A percentile compares a stretch with the other conserved stretches of the same genome.
Conservation (phyloP, 1,140 invertebrate genomes). For the Sycophaga agraensis region DNA sequence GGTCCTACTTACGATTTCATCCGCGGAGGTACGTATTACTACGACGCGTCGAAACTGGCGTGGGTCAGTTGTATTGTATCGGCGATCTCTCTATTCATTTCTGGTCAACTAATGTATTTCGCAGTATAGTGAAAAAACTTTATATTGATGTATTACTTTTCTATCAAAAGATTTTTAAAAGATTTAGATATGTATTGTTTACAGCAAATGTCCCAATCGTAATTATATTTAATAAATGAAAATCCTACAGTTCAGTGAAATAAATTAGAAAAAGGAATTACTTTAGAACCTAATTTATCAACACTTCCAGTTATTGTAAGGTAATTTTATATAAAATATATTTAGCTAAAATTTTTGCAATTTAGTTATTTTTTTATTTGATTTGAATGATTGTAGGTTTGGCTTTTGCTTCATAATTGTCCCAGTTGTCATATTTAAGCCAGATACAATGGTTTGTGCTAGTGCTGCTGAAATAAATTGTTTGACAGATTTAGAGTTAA, state of each 20-base stretch:
- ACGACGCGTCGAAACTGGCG: no score
- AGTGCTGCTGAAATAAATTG: slow-evolving; percentile 78
- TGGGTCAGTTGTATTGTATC: no score
- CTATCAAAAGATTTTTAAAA: no score
- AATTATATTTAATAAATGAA: slow-evolving; percentile 62
- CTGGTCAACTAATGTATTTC: no score
- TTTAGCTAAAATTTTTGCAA: no score
- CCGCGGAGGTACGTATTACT: no score
- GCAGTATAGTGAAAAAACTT: no score
- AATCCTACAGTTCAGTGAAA: slow-evolving; percentile 90
- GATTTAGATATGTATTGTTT: background rate
- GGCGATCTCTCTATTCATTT: no score
- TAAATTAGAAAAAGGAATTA: slow-evolving; percentile 60
- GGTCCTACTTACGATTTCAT: no score
- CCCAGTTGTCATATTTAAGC: slow-evolving; percentile 71
- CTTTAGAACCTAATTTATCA: slow-evolving; percentile 46
- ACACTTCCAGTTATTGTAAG: slow-evolving; percentile 48
- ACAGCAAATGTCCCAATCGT: slow-evolving; percentile 49
- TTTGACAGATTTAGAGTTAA: slow-evolving; percentile 62
- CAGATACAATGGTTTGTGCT: slow-evolving; percentile 70
- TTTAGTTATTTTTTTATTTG: slow-evolving; percentile 12
- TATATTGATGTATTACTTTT: no score
- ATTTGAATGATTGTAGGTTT: no score
- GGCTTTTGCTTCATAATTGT: slow-evolving; percentile 72
- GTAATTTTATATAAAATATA: slow-evolving; percentile 27